Conservation (phyloP, 2,113 vertebrate genomes). For the Xenopus tropicalis region UCB_Xtro_10.0 CM004443.2:61474001-61474500, state of each 20-base stretch:
- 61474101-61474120: constrained; percentile 20
- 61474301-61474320: constrained; percentile 18
- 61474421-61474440: no score
- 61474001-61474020: constrained; percentile 14
- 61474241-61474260: constrained; percentile 29
- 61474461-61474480: no score
- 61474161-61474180: constrained; percentile 2
- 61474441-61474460: no score
- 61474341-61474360: constrained; percentile 17
- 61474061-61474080: constrained; percentile 15
- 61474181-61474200: constrained; percentile 34
- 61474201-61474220: constrained; percentile 22
- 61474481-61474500: no score
- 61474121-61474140: constrained; percentile 36
- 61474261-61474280: constrained; percentile 7
- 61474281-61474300: constrained; percentile 11
- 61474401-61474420: no score
- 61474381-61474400: no score
- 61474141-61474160: constrained; percentile 17
- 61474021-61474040: constrained; percentile 6
- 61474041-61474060: background rate
- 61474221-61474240: constrained; percentile 23
- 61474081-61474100: background rate
- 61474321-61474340: constrained; percentile 21
- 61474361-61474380: background rate